Conservation (phyloP, 1,140 invertebrate species). For the honey bee (Apis mellifera) region DNA sequence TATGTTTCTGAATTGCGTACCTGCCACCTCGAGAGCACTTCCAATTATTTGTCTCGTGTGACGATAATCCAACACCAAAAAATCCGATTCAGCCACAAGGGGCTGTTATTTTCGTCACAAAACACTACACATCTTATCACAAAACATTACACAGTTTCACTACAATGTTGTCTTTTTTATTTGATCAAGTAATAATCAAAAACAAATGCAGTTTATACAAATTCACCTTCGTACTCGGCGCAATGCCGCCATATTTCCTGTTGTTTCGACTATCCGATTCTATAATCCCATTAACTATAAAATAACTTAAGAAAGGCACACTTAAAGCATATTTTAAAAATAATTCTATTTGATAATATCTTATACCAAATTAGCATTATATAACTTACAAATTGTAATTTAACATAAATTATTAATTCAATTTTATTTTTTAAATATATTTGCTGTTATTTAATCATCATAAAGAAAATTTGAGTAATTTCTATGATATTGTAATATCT, state of each 20-base stretch:
- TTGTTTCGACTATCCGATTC: slow-evolving; percentile 38
- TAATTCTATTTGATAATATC: too few relatives aligned
- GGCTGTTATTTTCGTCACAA: slow-evolving; percentile 72
- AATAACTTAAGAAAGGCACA: not conserved
- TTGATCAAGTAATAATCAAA: slow-evolving; percentile 12
- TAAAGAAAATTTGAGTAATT: too few relatives aligned
- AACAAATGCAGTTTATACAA: slow-evolving; percentile 35
- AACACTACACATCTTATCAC: slow-evolving; percentile 68
- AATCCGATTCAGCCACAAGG: slow-evolving; percentile 60
- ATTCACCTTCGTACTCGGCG: slow-evolving; percentile 43
- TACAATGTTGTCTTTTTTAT: slow-evolving; percentile 3
- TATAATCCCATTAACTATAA: not conserved
- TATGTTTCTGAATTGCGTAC: slow-evolving; percentile 45
- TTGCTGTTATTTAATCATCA: too few relatives aligned
- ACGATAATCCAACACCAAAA: slow-evolving; percentile 44
- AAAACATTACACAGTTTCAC: slow-evolving; percentile 32
- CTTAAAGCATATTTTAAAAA: not conserved
- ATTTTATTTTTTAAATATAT: too few relatives aligned
- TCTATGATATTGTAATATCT: too few relatives aligned
- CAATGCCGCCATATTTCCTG: slow-evolving; percentile 62
- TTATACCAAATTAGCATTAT: too few relatives aligned
- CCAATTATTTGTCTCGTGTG: slow-evolving; percentile 49
- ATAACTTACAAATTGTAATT: too few relatives aligned
- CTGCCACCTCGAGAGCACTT: slow-evolving; percentile 56
- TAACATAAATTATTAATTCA: too few relatives aligned